Base-by-base conservation (phyloP, 1,140 invertebrate species). In the Globodera rostochiensis region DNA sequence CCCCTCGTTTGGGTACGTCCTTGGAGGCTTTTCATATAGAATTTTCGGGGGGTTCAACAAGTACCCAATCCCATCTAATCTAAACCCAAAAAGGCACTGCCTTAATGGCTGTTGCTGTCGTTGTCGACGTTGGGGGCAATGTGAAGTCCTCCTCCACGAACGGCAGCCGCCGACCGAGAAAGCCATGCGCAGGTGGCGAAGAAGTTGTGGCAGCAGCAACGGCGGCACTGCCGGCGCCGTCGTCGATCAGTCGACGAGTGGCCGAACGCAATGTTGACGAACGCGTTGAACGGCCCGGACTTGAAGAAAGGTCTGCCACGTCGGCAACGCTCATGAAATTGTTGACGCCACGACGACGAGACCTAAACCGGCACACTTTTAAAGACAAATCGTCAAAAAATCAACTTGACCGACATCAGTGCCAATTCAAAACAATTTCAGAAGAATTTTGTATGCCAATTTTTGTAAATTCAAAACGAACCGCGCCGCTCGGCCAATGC, bases 401-500 rank as follows among this genome's bases (percentile, higher is more conserved):
- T 36, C 36, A 36, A 1, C 2, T 36, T 36, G 36, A 1, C 36
- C 36, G 2, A 1, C 36, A 36, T 36, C 36, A 1, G 2, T 36
- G 36, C 1, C 36, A 36, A 36, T 36, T 36, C 36, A 36, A 36
- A 36, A 36, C 36, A 36, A 36, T 3, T 25, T 36, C 36, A 36
- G 36, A 36, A 36, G 36, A 36, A 36, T 36, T 36, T 36, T 36
- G 36, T 36, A 36, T 36, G 36, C 36, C 36, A 36, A 36, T 36
- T 36, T 36, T 36, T 36, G 36, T 36, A 36, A 36, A 36, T 36
- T 36, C 36, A 36, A 36, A 36, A 36, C 46, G 9, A 78, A 84
- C 82, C 83, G 84, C 4, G 83, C 81, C 67, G 83, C 86, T 45
- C 84, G 47, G 0, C 84, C 84, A 25, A 86, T 81, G 25, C 84